Evolutionary conservation across 2,113 vertebrate species (phyloP).

Genomic region (Psittacula cyanocephala): DNA sequence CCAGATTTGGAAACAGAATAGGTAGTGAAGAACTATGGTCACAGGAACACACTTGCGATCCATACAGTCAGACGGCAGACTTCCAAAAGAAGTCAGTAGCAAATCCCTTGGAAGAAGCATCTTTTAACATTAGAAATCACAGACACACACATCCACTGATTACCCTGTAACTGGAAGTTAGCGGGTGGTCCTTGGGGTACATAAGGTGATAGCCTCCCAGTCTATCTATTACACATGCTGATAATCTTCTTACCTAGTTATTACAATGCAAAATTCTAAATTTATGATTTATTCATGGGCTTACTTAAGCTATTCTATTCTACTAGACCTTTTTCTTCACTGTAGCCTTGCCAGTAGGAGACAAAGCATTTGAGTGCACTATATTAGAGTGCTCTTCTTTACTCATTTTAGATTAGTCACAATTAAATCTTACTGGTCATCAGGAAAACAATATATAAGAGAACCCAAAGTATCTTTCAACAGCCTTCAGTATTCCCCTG

Average conservation of each 20-base stretch:
- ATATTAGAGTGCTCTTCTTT: not conserved
- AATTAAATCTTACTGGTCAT: not conserved
- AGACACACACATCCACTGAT: not conserved
- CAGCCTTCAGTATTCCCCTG: not conserved
- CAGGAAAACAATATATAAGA: not conserved
- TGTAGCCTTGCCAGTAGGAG: not conserved
- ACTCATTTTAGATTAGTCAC: not conserved
- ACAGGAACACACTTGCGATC: not conserved
- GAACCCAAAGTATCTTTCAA: not conserved
- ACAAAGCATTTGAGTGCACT: not conserved
- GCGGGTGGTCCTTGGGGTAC: not conserved
- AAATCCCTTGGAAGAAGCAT: not conserved
- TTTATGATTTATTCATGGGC: not conserved
- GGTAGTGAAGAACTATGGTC: not conserved
- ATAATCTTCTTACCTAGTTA: not conserved
- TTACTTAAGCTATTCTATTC: not conserved
- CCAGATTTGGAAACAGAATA: not conserved
- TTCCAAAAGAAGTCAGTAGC: not conserved
- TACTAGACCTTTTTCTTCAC: not conserved
- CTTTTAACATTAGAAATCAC: not conserved
- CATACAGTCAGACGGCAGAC: not conserved
- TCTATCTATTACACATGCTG: not conserved
- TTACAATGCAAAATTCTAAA: not conserved
- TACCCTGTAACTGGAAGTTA: not conserved
- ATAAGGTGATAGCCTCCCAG: not conserved